A percentile compares a stretch with the other conserved stretches of the same genome.
These are phyloP conservation scores for Hydrochoerus hydrochaeris DNA, from an alignment of 2,113 vertebrate genomes.

Conservation along the genomic window DNA sequence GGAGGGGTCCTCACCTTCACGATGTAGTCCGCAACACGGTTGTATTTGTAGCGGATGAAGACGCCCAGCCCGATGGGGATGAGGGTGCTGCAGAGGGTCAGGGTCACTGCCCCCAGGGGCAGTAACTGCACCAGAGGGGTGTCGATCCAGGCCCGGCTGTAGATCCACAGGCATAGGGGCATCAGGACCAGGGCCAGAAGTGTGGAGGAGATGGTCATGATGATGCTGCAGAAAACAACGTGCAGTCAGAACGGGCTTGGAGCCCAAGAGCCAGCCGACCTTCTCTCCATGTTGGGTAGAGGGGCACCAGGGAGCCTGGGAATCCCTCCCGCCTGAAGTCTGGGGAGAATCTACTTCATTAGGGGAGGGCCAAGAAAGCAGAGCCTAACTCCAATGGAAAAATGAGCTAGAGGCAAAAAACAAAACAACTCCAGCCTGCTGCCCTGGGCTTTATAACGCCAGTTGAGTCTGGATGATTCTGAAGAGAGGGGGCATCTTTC, in stretches of 20 bases:
- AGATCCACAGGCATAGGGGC: constrained; percentile 98
- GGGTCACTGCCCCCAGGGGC: constrained; percentile 94
- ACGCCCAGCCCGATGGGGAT: constrained; percentile 95
- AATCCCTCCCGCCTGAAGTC: background rate
- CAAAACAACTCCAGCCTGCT: background rate
- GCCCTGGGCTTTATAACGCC: background rate
- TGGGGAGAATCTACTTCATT: background rate
- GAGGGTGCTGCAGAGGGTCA: constrained; percentile 96
- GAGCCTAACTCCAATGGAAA: background rate
- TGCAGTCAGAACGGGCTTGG: background rate
- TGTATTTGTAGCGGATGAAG: constrained; percentile 91
- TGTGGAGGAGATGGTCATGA: constrained; percentile 99
- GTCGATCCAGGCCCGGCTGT: constrained; percentile 97
- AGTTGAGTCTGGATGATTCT: background rate
- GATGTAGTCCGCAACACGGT: constrained; percentile 91
- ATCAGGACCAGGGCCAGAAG: constrained; percentile 95
- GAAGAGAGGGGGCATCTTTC: background rate
- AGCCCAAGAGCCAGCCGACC: background rate
- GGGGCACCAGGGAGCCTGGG: background rate
- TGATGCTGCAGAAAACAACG: constrained; percentile 87
- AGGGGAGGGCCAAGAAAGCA: background rate
- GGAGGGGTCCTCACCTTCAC: constrained; percentile 90
- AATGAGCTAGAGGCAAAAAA: background rate
- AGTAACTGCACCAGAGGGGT: constrained; percentile 94
- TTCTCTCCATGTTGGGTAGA: background rate